These are phyloP conservation scores for Masticophis lateralis DNA, from an alignment of 2,797 vertebrate genomes.

Conservation along the genomic window DNA sequence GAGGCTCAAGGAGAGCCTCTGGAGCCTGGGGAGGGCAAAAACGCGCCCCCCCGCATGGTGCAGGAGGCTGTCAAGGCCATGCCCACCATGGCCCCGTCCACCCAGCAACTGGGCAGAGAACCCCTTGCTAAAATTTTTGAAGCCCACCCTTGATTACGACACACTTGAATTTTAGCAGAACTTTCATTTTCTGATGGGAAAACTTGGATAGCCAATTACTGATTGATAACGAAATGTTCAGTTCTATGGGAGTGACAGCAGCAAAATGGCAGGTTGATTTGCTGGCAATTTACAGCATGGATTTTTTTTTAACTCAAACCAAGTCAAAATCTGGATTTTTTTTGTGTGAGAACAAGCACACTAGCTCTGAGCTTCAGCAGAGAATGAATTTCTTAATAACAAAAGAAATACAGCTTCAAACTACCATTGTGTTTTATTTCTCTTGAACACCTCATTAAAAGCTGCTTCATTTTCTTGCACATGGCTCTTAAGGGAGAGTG, in stretches of 20 bases:
- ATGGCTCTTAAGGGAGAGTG: slow-evolving; percentile 38
- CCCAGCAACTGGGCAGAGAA: no score
- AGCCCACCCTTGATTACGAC: no score
- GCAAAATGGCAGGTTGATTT: neutral
- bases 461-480: slow-evolving; percentile 28
- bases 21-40: no score
- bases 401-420: slow-evolving; percentile 25
- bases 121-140: no score
- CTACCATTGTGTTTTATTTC: slow-evolving; percentile 25
- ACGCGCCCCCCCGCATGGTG: no score
- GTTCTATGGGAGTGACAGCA: neutral
- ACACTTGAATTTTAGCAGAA: neutral
- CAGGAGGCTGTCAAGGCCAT: no score
- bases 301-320: neutral
- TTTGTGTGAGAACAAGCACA: neutral
- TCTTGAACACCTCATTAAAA: slow-evolving; percentile 49
- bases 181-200: neutral
- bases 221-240: neutral
- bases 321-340: neutral
- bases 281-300: neutral
- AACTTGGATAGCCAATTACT: neutral
- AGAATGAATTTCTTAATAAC: slow-evolving; percentile 28
- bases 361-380: neutral
- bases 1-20: no score
- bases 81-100: no score